A percentile compares a stretch with the other conserved stretches of the same genome.
phyloP scores from a whole-genome alignment of 2,113 vertebrate species.

The Acrocephalus kingi region DNA sequence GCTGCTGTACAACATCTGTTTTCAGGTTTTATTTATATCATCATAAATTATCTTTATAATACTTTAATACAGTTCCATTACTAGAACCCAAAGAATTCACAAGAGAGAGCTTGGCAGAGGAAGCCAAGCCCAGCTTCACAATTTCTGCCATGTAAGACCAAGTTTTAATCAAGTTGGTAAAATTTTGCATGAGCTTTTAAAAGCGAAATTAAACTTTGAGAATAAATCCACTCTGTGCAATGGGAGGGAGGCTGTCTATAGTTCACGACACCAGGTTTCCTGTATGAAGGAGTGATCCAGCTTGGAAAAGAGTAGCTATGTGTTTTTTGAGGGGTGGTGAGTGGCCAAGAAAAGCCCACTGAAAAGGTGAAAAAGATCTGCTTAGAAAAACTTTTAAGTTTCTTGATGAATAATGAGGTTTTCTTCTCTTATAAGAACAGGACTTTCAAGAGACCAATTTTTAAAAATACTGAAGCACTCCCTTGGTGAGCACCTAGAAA shows the following conservation, averaged over 20 bases:
- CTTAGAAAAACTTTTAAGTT: neutral
- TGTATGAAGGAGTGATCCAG: neutral
- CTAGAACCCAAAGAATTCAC: neutral
- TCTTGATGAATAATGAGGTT: neutral
- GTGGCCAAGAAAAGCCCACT: neutral
- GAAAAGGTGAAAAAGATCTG: neutral
- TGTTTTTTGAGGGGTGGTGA: accelerated
- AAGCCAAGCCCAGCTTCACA: neutral
- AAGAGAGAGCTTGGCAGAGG: neutral
- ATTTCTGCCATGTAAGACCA: neutral
- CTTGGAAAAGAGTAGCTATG: neutral
- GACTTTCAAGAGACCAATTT: neutral
- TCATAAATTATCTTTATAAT: neutral
- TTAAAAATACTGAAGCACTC: neutral
- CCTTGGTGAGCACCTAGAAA: accelerated
- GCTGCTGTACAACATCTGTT: neutral
- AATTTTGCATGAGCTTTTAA: neutral
- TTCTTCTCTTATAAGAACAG: neutral
- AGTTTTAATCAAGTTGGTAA: neutral
- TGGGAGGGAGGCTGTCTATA: neutral
- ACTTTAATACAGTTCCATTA: neutral
- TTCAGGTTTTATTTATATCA: neutral
- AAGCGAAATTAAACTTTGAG: neutral
- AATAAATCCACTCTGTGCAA: neutral
- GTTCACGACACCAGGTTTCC: neutral